Evolutionary conservation across 2,888 invertebrate genomes (phyloP).

Genomic region (Minunthozetes semirufus): DNA sequence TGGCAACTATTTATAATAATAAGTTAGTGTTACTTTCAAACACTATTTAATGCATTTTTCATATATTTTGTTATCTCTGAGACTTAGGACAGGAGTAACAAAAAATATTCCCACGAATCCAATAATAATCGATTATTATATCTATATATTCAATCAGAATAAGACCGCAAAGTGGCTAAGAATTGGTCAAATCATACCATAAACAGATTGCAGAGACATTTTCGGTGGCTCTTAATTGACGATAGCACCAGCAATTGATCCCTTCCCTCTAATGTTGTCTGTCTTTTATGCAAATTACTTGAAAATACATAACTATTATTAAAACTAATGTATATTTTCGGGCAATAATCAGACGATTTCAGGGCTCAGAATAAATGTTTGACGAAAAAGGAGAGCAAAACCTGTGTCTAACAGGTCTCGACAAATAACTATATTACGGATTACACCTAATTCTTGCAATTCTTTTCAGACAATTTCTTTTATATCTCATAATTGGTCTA

Average conservation of each 20-base stretch:
- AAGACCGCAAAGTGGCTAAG: not conserved
- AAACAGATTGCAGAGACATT: not conserved
- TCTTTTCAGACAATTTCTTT: too few relatives aligned
- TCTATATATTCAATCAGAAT: not conserved
- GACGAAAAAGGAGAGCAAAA: too few relatives aligned
- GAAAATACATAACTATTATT: not conserved
- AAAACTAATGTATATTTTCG: not conserved
- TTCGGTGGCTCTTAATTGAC: constrained; percentile 17
- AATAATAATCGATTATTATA: constrained; percentile 21
- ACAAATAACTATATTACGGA: too few relatives aligned
- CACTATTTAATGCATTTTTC: constrained; percentile 3
- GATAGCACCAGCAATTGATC: not conserved
- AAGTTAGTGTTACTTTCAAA: constrained; percentile 21
- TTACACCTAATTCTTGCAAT: too few relatives aligned
- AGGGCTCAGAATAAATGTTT: too few relatives aligned
- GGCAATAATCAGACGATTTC: not conserved
- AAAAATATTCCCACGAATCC: not conserved
- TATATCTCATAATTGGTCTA: too few relatives aligned
- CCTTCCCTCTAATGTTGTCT: not conserved
- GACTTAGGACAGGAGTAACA: not conserved
- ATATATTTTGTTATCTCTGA: constrained; percentile 19
- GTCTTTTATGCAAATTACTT: constrained; percentile 5
- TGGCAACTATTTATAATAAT: constrained; percentile 21
- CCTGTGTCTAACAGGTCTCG: too few relatives aligned
- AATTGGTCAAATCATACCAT: not conserved